Conservation (phyloP, 1,140 invertebrate species). For the Heliconius congener region DNA sequence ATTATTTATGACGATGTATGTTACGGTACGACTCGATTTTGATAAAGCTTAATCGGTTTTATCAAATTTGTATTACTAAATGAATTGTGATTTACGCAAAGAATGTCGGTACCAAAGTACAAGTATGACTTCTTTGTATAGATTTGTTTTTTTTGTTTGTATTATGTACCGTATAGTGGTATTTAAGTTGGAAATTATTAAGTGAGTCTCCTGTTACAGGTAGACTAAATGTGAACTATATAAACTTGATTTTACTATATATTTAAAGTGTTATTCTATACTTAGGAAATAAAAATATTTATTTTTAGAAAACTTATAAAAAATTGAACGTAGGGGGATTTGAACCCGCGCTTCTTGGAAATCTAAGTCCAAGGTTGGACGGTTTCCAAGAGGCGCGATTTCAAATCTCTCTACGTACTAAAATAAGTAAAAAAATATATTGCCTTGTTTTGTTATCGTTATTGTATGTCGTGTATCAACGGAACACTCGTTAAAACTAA, state of each 20-base stretch:
- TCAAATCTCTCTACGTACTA: no score
- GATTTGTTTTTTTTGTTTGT: neutral
- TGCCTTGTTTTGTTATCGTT: neutral
- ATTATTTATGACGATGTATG: neutral
- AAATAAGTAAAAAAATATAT: no score
- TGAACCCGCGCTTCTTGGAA: no score
- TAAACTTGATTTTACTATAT: no score
- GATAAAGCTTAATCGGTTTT: constrained; percentile 5
- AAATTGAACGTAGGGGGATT: no score
- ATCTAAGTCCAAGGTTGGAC: no score
- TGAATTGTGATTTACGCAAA: neutral
- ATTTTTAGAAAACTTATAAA: neutral
- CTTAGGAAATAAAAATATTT: no score
- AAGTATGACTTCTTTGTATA: neutral
- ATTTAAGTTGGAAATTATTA: no score
- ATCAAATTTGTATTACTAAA: neutral
- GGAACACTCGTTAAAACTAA: neutral
- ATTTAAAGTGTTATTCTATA: no score
- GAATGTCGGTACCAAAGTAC: neutral
- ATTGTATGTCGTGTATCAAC: neutral
- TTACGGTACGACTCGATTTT: neutral
- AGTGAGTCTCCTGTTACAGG: neutral
- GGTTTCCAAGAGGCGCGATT: no score
- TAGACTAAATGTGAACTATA: neutral
- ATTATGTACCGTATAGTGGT: neutral